Evolutionary conservation across 1,140 invertebrate genomes (phyloP).

Genomic region (Augochlora pura): DNA sequence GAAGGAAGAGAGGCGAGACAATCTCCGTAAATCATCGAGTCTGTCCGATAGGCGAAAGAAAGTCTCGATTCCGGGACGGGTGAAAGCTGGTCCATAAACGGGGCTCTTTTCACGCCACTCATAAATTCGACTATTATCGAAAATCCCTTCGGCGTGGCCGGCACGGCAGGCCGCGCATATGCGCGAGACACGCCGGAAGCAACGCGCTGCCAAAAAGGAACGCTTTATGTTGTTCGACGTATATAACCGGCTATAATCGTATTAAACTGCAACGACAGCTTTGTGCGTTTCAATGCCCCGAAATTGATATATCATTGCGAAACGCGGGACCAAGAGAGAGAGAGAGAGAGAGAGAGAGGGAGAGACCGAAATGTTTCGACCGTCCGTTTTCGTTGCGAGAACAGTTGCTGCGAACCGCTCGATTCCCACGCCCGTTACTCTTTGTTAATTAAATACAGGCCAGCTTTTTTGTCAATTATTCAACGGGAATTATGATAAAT

Average conservation of each 20-base stretch:
- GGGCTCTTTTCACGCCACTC: not conserved
- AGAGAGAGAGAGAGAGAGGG: no score
- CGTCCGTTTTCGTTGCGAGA: no score
- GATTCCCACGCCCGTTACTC: no score
- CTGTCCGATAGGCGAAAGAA: not conserved
- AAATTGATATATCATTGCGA: constrained; percentile 13
- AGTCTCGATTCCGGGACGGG: constrained; percentile 5
- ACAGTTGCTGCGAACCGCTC: no score
- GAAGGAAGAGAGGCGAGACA: no score
- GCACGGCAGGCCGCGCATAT: not conserved
- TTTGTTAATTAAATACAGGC: no score
- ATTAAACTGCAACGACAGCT: constrained; percentile 37
- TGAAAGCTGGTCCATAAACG: constrained; percentile 33
- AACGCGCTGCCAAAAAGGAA: constrained; percentile 25
- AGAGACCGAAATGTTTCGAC: no score
- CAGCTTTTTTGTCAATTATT: no score
- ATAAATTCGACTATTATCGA: constrained; percentile 54
- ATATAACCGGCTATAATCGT: constrained; percentile 36
- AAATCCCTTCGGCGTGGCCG: constrained; percentile 28
- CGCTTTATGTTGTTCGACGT: constrained; percentile 38
- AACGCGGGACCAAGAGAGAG: not conserved
- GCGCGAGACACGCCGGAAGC: not conserved
- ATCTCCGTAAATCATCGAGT: not conserved
- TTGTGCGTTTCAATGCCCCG: not conserved
- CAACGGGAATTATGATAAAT: no score